Percentiles rank a stretch among this genome's conserved stretches.
Conservation (phyloP, 2,888 invertebrate species). For the Troides oblongomaculatus region DNA sequence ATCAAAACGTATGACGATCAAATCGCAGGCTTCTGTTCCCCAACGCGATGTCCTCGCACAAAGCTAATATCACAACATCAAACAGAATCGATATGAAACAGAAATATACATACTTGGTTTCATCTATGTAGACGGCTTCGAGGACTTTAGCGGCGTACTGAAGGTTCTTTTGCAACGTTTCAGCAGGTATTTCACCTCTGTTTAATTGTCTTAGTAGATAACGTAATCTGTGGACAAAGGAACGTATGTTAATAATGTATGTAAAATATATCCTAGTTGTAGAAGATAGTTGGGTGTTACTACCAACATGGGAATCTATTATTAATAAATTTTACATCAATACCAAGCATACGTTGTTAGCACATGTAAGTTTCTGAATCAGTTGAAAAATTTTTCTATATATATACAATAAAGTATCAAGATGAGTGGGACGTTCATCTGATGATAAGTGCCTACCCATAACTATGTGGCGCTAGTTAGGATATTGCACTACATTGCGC, state of each 20-base stretch:
- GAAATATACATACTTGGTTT: slow-evolving; percentile 89
- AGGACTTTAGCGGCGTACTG: slow-evolving; percentile 96
- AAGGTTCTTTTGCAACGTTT: slow-evolving; percentile 94
- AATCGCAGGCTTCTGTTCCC: slow-evolving; percentile 10
- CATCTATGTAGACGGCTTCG: slow-evolving; percentile 95
- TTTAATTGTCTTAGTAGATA: slow-evolving; percentile 93
- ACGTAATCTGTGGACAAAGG: slow-evolving; percentile 86
- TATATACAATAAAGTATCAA: no score
- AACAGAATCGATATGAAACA: slow-evolving; percentile 22
- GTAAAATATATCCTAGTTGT: no score
- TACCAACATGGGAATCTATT: no score
- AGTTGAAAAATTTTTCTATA: no score
- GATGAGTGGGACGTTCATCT: no score
- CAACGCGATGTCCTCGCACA: slow-evolving; percentile 21
- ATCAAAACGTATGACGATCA: background rate
- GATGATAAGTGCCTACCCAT: no score
- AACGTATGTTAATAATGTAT: background rate
- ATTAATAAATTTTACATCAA: no score
- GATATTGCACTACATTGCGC: no score
- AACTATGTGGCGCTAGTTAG: no score
- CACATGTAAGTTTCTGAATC: no score
- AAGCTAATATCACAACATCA: slow-evolving; percentile 14
- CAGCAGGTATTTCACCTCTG: slow-evolving; percentile 92
- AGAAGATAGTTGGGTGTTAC: no score
- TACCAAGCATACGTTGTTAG: no score